phyloP scores from a whole-genome alignment of 92 coral and sea anemone genomes.

The Pocillopora grandis region DNA sequence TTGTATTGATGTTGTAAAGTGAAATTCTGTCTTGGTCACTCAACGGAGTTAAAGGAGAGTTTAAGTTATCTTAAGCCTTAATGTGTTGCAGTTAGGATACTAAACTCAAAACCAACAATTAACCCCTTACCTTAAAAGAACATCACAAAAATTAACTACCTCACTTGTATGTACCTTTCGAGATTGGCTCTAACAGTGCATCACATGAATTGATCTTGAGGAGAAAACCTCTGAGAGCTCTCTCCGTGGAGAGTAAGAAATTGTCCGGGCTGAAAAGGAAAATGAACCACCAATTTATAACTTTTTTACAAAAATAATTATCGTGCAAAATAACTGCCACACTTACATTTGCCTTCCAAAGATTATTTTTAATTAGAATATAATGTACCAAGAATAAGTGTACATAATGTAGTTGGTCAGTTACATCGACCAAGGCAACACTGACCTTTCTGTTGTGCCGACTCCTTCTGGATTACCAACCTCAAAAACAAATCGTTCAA shows the following conservation, averaged over 20 bases:
- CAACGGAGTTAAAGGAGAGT: too few relatives aligned
- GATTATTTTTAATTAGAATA: too few relatives aligned
- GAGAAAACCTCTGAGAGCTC: conserved; percentile 82
- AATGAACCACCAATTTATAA: neutral
- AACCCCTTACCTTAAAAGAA: too few relatives aligned
- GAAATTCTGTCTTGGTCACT: too few relatives aligned
- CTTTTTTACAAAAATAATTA: neutral
- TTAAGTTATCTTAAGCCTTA: too few relatives aligned
- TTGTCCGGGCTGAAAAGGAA: conserved; percentile 58
- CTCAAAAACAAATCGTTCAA: conserved; percentile 92
- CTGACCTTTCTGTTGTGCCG: conserved; percentile 25
- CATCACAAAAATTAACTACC: too few relatives aligned
- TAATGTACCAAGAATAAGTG: too few relatives aligned
- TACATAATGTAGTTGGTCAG: neutral
- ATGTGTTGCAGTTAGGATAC: too few relatives aligned
- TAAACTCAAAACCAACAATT: too few relatives aligned
- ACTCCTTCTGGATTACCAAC: conserved; percentile 54
- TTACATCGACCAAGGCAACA: neutral
- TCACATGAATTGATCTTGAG: conserved; percentile 90
- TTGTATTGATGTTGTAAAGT: too few relatives aligned
- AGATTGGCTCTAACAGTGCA: conserved; percentile 72
- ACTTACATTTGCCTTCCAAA: too few relatives aligned
- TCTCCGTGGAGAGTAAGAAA: conserved; percentile 80
- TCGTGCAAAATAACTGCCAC: neutral
- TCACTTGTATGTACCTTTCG: conserved; percentile 64